phyloP scores from a whole-genome alignment of 2,113 vertebrate genomes.

The Thunnus maccoyii region DNA sequence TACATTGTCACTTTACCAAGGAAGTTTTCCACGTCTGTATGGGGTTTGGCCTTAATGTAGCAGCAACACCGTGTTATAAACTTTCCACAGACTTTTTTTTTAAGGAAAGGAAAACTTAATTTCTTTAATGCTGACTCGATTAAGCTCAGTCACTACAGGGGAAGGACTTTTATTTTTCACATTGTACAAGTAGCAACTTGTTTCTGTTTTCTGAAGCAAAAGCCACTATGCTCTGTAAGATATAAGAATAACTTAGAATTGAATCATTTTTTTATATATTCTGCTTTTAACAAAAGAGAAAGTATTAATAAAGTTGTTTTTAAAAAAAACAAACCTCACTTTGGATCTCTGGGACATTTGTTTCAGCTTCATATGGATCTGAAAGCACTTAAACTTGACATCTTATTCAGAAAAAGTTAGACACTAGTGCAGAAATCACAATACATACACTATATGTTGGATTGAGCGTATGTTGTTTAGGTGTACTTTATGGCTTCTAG shows the following conservation, averaged over 20 bases:
- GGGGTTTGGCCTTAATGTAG: slow-evolving; percentile 96
- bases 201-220: slow-evolving; percentile 97
- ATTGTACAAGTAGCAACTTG: slow-evolving; percentile 90
- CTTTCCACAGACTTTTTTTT: slow-evolving; percentile 91
- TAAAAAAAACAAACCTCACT: background rate
- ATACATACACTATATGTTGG: too few species aligned
- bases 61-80: slow-evolving; percentile 91
- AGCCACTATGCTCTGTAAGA: slow-evolving; percentile 89
- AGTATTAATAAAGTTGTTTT: slow-evolving; percentile 85
- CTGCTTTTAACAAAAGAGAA: slow-evolving; percentile 83
- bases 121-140: slow-evolving; percentile 91
- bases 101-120: slow-evolving; percentile 77
- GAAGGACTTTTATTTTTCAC: slow-evolving; percentile 91
- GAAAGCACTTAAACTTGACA: too few species aligned
- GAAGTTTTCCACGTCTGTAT: slow-evolving; percentile 88
- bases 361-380: too few species aligned
- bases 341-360: background rate
- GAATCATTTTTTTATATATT: slow-evolving; percentile 85
- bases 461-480: too few species aligned
- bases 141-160: slow-evolving; percentile 89
- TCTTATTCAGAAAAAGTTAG: too few species aligned
- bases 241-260: slow-evolving; percentile 72
- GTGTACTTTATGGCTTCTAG: too few species aligned
- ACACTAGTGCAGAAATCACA: too few species aligned
- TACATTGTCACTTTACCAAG: slow-evolving; percentile 97